Base-by-base conservation (phyloP, 2,113 vertebrate genomes). In the Telmatochromis sp. region DNA sequence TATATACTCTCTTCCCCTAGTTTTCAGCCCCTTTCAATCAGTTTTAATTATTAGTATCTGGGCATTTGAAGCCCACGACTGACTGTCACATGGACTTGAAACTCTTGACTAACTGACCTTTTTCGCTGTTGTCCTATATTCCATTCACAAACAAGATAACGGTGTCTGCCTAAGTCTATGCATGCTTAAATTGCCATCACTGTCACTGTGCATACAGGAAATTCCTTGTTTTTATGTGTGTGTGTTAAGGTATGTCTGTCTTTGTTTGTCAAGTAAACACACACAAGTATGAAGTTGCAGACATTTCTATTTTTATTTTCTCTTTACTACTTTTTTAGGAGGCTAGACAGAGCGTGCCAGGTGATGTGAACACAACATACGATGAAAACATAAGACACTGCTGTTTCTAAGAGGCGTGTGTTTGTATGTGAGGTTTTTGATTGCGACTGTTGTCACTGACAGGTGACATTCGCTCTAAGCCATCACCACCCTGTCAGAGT, bases 401-500 rank as follows among this genome's bases (percentile, higher is more conserved):
- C 71, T 5, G 17, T 82, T 85, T 81, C 51, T 40, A 19, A 51
- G 60, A 40, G 26, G 23, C 47, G n/a, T n/a, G 51, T 37, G 35
- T 82, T 17, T 85, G 50, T 54, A 10, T 84, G 81, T 75, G 53
- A 80, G 13, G 58, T 47, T 82, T 53, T 19, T 7, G 4, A 33
- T 51, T 12, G 23, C 53, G 53, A 80, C 28, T 68, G 33, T 54
- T 82, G 47, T 45, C 85, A 58, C 83, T 63, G 75, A 83, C 86
- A 92, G 90, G 90, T 86, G 84, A 91, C 65, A 21, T 86, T 88
- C 5, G 82, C 87, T 87, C 78, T 15, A 12, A 91, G 86, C 71
- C 50, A 90, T 54, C 26, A 75, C 68, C 40, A 50, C 9, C 54
- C 81, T 84, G 86, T 86, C 87, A 82, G 37, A 85, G 78, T 6